A percentile compares a stretch with the other conserved stretches of the same genome.
Conservation (phyloP, 2,888 invertebrate genomes). For the Linnaemya vulpina region DNA sequence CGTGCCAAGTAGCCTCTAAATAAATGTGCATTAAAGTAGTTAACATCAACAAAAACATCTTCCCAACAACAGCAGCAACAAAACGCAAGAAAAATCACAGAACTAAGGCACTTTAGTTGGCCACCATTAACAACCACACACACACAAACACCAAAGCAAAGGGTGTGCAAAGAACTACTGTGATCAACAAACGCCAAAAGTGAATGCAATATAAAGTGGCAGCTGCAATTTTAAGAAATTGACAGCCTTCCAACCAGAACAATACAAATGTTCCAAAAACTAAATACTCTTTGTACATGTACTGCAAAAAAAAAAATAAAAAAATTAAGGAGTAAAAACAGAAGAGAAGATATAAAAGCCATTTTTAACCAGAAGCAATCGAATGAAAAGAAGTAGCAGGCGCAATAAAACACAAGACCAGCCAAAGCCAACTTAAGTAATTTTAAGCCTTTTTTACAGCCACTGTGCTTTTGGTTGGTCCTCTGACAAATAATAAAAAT, state of each 20-base stretch:
- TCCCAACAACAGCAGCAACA: conserved; percentile 54
- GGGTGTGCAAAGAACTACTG: conserved; percentile 53
- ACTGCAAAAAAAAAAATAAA: conserved; percentile 58
- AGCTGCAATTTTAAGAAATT: conserved; percentile 77
- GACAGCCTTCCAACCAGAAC: conserved; percentile 69
- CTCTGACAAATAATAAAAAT: conserved; percentile 35
- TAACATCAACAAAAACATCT: conserved; percentile 68
- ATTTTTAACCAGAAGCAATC: conserved; percentile 64
- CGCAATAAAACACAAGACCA: conserved; percentile 48
- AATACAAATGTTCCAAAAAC: conserved; percentile 55
- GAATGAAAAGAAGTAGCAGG: conserved; percentile 56
- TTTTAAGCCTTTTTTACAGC: conserved; percentile 49
- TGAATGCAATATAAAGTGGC: conserved; percentile 75
- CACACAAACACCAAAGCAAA: conserved; percentile 32
- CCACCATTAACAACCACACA: conserved; percentile 23
- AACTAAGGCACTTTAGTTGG: conserved; percentile 63
- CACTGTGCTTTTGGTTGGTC: conserved; percentile 42
- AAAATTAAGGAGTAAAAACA: background rate
- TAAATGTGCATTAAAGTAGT: conserved; percentile 71
- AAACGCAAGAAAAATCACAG: conserved; percentile 58
- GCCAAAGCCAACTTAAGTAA: conserved; percentile 49
- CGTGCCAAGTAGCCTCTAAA: conserved; percentile 69
- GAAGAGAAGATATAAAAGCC: conserved; percentile 56
- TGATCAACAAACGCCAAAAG: conserved; percentile 68
- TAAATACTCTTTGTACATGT: conserved; percentile 36